Evolutionary conservation across 2,888 invertebrate genomes (phyloP).

Genomic region (Desoria tigrina): DNA sequence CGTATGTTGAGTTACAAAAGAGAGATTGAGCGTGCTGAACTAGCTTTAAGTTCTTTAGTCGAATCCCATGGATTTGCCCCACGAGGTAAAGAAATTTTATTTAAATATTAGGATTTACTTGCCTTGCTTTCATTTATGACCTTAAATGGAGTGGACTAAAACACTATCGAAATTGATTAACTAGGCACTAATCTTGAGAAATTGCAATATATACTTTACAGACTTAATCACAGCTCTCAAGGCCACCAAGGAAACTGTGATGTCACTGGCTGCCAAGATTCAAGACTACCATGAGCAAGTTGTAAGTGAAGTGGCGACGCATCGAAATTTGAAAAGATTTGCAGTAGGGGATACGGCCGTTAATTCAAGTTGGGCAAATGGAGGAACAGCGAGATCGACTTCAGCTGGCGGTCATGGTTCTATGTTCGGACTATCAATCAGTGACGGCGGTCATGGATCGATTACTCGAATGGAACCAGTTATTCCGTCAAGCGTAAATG

Average conservation of each 20-base stretch:
- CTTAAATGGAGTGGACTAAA: neutral
- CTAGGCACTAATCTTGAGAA: too few relatives aligned
- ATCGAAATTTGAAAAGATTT: constrained; percentile 16
- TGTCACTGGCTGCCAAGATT: constrained; percentile 24
- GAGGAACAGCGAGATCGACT: neutral
- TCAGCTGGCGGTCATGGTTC: too few relatives aligned
- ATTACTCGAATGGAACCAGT: neutral
- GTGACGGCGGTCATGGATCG: too few relatives aligned
- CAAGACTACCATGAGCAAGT: constrained; percentile 29
- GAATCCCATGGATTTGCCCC: constrained; percentile 7
- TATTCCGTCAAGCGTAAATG: neutral
- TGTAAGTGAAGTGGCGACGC: constrained; percentile 12
- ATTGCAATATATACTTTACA: neutral
- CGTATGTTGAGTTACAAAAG: constrained; percentile 27
- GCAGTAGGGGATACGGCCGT: neutral
- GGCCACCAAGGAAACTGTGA: constrained; percentile 24
- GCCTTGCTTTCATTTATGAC: neutral
- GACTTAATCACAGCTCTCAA: constrained; percentile 25
- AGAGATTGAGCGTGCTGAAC: constrained; percentile 34
- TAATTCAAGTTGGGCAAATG: constrained; percentile 2
- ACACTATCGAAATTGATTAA: neutral
- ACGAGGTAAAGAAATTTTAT: too few relatives aligned
- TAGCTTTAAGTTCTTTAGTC: constrained; percentile 19
- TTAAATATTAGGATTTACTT: too few relatives aligned
- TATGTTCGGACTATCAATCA: too few relatives aligned